Evolutionary conservation across 2,797 vertebrate genomes (phyloP).

Genomic region (Acropternis orthonyx): DNA sequence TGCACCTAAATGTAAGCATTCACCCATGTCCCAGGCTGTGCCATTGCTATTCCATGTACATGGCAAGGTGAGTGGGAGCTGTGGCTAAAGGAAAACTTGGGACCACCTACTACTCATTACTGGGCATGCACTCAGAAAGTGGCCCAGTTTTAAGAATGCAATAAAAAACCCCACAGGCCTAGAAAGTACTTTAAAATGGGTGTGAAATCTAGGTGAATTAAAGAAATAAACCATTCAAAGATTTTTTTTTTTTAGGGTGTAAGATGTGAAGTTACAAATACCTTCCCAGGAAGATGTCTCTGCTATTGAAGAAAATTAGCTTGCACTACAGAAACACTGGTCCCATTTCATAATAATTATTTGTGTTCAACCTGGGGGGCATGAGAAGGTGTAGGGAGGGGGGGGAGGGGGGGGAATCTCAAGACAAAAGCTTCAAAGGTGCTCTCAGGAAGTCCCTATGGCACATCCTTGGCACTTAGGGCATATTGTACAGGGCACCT

Average conservation of each 20-base stretch:
- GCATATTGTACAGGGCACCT: neutral
- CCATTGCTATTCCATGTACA: rapidly evolving
- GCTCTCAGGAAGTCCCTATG: neutral
- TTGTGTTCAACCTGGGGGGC: neutral
- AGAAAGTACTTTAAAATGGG: neutral
- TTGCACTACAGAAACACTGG: neutral
- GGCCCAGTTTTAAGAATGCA: neutral
- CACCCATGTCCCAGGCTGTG: neutral
- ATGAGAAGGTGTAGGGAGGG: neutral
- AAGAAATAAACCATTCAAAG: neutral
- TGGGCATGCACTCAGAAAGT: neutral
- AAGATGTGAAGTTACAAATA: neutral
- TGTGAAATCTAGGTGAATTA: neutral
- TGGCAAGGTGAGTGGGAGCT: neutral
- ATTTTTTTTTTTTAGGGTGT: neutral
- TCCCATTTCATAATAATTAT: neutral
- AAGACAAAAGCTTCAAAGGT: neutral
- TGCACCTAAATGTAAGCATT: neutral
- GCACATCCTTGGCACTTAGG: neutral
- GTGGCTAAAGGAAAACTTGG: neutral
- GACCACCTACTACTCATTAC: neutral
- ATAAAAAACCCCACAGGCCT: neutral
- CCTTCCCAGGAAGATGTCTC: neutral
- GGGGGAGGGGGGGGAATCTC: neutral
- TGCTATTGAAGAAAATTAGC: neutral